Conservation (phyloP, 2,113 vertebrate genomes). For the Sebastes fasciatus region DNA sequence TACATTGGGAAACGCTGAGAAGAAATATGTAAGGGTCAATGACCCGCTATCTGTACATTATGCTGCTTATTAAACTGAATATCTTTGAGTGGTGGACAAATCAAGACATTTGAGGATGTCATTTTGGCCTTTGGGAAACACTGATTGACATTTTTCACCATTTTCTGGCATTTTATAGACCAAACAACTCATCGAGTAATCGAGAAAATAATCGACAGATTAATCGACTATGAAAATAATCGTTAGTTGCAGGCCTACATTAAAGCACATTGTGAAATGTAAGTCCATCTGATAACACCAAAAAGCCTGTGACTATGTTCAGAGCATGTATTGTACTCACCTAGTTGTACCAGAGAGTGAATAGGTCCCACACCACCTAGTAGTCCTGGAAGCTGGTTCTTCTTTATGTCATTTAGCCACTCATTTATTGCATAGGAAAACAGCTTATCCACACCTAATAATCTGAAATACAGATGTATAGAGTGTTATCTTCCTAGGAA, state of each 20-base stretch:
- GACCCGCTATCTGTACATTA: no score
- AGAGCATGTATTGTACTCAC: constrained; percentile 79
- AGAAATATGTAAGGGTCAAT: background rate
- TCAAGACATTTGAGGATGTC: no score
- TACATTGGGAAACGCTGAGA: background rate
- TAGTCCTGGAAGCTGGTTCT: constrained; percentile 96
- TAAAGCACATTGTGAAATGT: background rate
- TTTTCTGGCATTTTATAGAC: no score
- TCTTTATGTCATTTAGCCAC: constrained; percentile 97
- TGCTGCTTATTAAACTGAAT: no score
- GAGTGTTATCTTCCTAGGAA: constrained; percentile 7
- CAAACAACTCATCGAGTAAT: no score
- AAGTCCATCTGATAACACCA: background rate
- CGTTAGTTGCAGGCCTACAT: no score
- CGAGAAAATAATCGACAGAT: no score
- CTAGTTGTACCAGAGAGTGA: constrained; percentile 95
- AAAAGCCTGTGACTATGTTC: background rate
- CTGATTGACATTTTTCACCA: no score
- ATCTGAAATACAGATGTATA: constrained; percentile 79
- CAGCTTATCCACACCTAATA: constrained; percentile 96
- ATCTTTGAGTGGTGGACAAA: no score
- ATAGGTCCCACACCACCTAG: constrained; percentile 97
- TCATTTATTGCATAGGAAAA: constrained; percentile 96
- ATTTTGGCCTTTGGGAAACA: no score
- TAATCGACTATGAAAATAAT: no score